Conservation (phyloP, 2,797 vertebrate species). For the Semaprochilodus insignis region DNA sequence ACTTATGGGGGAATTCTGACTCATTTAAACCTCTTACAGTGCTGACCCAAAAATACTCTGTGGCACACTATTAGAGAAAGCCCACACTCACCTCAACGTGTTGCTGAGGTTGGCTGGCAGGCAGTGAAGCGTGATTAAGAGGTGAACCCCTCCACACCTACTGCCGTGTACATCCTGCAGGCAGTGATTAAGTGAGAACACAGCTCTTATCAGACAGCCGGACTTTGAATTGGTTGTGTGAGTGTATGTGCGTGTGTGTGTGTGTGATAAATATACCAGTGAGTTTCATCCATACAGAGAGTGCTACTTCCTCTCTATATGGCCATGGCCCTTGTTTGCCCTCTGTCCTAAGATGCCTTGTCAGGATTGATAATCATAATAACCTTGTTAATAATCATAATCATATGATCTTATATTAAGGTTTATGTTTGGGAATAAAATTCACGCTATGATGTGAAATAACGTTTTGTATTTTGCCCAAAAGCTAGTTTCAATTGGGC, state of each 20-base stretch:
- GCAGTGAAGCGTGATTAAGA: conserved; percentile 16
- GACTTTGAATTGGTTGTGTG: neutral
- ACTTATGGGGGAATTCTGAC: conserved; percentile 11
- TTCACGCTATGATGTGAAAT: neutral
- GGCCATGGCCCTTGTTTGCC: neutral
- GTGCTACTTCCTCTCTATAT: neutral
- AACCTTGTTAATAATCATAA: neutral
- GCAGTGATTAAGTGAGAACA: conserved; percentile 50
- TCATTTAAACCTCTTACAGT: neutral
- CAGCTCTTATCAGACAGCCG: conserved; percentile 42
- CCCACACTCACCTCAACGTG: conserved; percentile 9
- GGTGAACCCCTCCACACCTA: conserved; percentile 53
- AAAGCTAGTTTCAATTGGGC: too few relatives aligned
- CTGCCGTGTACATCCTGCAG: conserved; percentile 32
- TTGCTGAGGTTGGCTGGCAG: conserved; percentile 2
- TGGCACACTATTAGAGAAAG: neutral
- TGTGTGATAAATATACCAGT: neutral
- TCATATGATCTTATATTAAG: neutral
- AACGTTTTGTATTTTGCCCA: too few relatives aligned
- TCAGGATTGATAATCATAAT: neutral
- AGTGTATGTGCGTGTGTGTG: neutral
- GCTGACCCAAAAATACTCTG: conserved; percentile 1
- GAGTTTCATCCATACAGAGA: conserved; percentile 4
- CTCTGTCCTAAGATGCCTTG: neutral
- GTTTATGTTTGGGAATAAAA: neutral